Conservation (phyloP, 1,140 invertebrate genomes). For the Ephestia elutella region DNA sequence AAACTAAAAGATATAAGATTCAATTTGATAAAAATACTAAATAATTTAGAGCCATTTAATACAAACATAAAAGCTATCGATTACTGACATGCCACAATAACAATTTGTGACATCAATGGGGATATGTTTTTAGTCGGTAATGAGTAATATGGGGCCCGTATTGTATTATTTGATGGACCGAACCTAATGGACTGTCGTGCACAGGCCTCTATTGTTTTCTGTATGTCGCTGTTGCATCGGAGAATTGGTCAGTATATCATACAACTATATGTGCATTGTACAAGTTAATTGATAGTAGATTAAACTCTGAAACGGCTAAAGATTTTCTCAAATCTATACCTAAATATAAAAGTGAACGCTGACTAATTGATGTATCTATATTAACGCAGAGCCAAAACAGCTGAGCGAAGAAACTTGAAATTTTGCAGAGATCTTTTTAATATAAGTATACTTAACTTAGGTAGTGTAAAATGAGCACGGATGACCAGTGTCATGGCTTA, state of each 20-base stretch:
- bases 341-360: too few relatives aligned
- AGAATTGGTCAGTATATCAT: neutral
- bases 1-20: too few relatives aligned
- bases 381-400: too few relatives aligned
- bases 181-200: conserved; percentile 58
- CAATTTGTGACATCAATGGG: conserved; percentile 5
- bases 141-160: conserved; percentile 32
- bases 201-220: conserved; percentile 52
- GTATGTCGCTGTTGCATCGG: neutral
- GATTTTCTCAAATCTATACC: too few relatives aligned
- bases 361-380: too few relatives aligned
- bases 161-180: conserved; percentile 40
- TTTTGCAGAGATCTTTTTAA: too few relatives aligned
- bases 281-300: too few relatives aligned
- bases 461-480: too few relatives aligned
- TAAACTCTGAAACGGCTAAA: too few relatives aligned
- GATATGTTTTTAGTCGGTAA: conserved; percentile 22
- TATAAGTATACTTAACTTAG: too few relatives aligned
- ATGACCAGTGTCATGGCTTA: too few relatives aligned
- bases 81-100: conserved; percentile 1
- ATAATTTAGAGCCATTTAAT: neutral
- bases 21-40: neutral
- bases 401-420: too few relatives aligned
- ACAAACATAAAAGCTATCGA: conserved; percentile 5
- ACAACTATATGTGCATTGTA: neutral